Percentiles rank a stretch among this genome's conserved stretches.
These are phyloP conservation scores for Streptopelia turtur DNA, from an alignment of 2,797 vertebrate genomes.

Conservation along the genomic window DNA sequence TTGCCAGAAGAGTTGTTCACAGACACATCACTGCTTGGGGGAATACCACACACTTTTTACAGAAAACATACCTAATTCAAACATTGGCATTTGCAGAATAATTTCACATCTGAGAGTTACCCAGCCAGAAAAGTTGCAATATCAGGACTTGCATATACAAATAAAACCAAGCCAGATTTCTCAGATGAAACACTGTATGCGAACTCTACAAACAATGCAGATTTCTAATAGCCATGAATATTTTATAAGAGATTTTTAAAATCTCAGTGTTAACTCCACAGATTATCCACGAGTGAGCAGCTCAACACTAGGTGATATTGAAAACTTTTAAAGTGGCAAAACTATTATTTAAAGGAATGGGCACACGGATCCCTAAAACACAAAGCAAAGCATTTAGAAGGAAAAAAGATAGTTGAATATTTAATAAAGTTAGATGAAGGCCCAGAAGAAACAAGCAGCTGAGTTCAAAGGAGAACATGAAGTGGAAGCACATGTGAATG, in stretches of 20 bases:
- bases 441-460: not conserved
- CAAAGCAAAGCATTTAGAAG: not conserved
- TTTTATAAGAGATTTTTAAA: not conserved
- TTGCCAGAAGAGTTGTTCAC: not conserved
- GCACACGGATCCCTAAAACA: not conserved
- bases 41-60: not conserved
- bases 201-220: not conserved
- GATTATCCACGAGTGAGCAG: not conserved
- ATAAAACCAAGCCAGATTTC: not conserved
- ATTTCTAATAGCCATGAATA: not conserved
- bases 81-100: not conserved
- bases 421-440: not conserved
- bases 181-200: not conserved
- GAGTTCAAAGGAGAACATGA: not conserved
- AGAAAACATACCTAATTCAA: not conserved
- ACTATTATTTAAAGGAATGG: not conserved
- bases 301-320: rapidly evolving
- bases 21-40: not conserved
- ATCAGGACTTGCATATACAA: not conserved
- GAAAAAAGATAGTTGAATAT: not conserved
- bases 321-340: not conserved
- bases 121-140: not conserved
- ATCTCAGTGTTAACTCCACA: not conserved
- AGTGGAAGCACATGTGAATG: not conserved
- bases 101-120: not conserved